Base-by-base conservation (phyloP, 2,797 vertebrate genomes). In the Gallinago nigripennis region DNA sequence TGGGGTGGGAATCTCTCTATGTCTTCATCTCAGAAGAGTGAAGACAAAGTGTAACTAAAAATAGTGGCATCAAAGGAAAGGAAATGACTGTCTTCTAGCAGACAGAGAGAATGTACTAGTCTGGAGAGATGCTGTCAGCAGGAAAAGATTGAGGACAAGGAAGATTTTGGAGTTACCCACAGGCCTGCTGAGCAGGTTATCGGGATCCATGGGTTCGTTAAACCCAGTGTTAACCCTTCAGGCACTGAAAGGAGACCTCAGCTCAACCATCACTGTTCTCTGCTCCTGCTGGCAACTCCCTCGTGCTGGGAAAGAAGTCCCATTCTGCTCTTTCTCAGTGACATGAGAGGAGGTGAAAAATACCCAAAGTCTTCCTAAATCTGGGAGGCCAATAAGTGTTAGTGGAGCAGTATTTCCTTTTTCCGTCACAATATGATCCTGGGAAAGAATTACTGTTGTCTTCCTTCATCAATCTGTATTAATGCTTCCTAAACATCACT, bases 321-420 rank as follows among this genome's bases (percentile, higher is more conserved):
- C 8, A 3, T 35, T 70, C 33, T 63, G 17, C 15, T 17, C 13
- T 61, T 86, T 72, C 43, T 79, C 28, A 14, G 27, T 4, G 21
- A 70, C 6, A 11, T 2, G 37, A 35, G 13, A 81, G 25, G 9
- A 82, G 8, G 8, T 7, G 5, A 70, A 86, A 86, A 84, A 28
- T 4, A 5, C 9, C 6, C 0, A 51, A 65, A 45, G 0, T 30
- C 13, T 35, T 83, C 39, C 30, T 72, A 28, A 92, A 85, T 43
- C 13, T 4, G 1, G 1, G 9, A 85, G 5, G 16, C 3, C 4
- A 35, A 0, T 25, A 39, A 51, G 2, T 18, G 19, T 39, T 51
- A 31, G 8, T 25, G 43, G n/a, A 79, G 8, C 7, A 77, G 8
- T 28, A 56, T 53, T 80, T 78, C 27, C 25, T 79, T 65, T 86